phyloP scores from a whole-genome alignment of 2,797 vertebrate genomes.

The Sitta carolinensis region DNA sequence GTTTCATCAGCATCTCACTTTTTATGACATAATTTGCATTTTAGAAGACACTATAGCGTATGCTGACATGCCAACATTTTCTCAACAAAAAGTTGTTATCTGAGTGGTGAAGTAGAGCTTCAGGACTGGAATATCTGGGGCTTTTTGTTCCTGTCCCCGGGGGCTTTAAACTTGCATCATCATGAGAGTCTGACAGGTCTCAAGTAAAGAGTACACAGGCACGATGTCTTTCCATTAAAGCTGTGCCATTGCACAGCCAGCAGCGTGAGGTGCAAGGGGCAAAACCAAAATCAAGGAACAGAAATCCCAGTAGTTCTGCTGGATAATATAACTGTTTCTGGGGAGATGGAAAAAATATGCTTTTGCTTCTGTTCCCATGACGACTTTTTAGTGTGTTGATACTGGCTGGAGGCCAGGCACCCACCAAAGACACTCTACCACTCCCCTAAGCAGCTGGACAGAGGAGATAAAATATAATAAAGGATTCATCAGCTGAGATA shows the following conservation, averaged over 20 bases:
- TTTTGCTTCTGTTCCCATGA: neutral
- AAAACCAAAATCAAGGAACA: neutral
- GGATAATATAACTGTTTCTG: neutral
- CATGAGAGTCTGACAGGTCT: neutral
- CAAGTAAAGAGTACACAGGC: neutral
- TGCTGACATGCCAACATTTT: neutral
- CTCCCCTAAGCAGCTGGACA: neutral
- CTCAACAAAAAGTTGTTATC: neutral
- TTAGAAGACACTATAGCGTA: neutral
- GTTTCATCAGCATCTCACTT: constrained; percentile 8
- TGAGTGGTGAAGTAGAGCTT: neutral
- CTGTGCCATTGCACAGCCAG: neutral
- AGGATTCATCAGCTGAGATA: neutral
- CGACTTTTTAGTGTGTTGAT: neutral
- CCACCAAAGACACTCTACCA: neutral
- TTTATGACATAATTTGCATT: constrained; percentile 23
- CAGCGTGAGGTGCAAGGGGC: neutral
- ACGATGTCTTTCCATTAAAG: neutral
- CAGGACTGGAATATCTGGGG: neutral
- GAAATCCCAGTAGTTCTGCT: neutral
- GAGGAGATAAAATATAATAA: too few species aligned
- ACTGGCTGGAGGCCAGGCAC: neutral
- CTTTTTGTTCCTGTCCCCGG: neutral
- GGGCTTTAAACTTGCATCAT: neutral
- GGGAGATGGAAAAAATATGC: neutral